Evolutionary conservation across 2,797 vertebrate genomes (phyloP), one percentile per base, ranked within the genome.

Genomic region (Pteropus rufus): DNA sequence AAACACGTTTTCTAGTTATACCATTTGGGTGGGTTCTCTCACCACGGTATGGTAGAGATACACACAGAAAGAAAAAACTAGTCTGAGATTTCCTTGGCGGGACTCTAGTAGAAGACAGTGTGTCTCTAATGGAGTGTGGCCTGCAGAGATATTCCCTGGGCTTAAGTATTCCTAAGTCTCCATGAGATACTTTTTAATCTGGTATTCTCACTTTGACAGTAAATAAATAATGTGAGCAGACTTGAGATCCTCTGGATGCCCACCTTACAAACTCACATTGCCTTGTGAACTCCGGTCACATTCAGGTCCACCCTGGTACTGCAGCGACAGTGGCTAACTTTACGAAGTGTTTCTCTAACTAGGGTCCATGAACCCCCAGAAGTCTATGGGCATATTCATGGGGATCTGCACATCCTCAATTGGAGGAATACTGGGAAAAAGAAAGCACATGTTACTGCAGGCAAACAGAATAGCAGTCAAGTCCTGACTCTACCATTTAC

Each of bases 41-140:
- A 2, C n/a, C 1, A 0, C 1, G 2, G 8, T 34, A 16, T 31
- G 46, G 62, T 5, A 11, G 19, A 29, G 75, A 36, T 15, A 7
- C 8, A 19, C 54, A 23, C 58, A 39, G 89, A 49, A 65, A 41
- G 70, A 14, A 49, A 16, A 49, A 49, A 15, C 9, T 3, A 0
- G 5, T 39, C 39, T 72, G 31, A 52, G 54, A 75, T 58, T 56
- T 41, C 21, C 7, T 34, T 21, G 29, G 41, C 23, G 19, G 76
- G 7, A 44, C n/a, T 16, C 5, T 2, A 7, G 26, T 2, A 34
- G 36, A 80, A 31, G 26, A 7, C 1, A 10, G 36, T 4, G 24
- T 2, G 6, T 81, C 72, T 36, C 34, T 26, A 6, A 1, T 24
- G 46, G 49, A 23, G 69, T 49, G 36, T 58, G 54, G 49, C 49